Evolutionary conservation across 2,888 invertebrate species (phyloP).

Genomic region (Tryphoninae sp.): DNA sequence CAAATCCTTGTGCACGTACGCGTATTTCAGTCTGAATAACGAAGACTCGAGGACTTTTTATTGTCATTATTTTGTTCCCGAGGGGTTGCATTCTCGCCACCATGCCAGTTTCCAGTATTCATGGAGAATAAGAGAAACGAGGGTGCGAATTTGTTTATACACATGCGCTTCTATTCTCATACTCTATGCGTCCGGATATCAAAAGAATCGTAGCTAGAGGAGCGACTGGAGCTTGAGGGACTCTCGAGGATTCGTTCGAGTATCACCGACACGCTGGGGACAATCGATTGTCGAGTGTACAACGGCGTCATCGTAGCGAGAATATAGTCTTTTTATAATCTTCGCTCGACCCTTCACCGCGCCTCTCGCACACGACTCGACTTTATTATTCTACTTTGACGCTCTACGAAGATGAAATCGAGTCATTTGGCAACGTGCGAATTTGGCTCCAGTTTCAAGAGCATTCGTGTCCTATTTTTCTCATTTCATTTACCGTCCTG

Average conservation of each 20-base stretch:
- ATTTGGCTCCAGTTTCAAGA: neutral
- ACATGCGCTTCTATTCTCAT: conserved; percentile 18
- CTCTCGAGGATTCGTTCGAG: conserved; percentile 26
- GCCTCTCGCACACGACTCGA: neutral
- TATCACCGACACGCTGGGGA: conserved; percentile 5
- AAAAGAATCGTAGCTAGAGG: neutral
- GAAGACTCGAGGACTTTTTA: conserved; percentile 22
- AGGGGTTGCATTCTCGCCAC: conserved; percentile 20
- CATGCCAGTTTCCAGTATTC: neutral
- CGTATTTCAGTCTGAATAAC: neutral
- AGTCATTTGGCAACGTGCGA: conserved; percentile 7
- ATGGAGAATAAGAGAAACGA: conserved; percentile 2
- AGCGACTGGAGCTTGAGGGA: neutral
- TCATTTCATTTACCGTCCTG: too few species aligned
- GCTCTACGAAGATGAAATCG: conserved; percentile 11
- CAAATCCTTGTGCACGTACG: neutral
- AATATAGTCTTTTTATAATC: neutral
- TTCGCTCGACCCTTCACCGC: neutral
- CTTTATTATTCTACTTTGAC: conserved; percentile 1
- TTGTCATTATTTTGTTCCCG: conserved; percentile 8
- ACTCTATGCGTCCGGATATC: neutral
- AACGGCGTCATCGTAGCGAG: conserved; percentile 4
- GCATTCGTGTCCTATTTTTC: too few species aligned
- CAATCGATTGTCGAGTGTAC: conserved; percentile 31
- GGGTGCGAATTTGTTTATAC: conserved; percentile 37